Evolutionary conservation across 2,888 invertebrate species (phyloP).

Genomic region (Lymantria monacha): DNA sequence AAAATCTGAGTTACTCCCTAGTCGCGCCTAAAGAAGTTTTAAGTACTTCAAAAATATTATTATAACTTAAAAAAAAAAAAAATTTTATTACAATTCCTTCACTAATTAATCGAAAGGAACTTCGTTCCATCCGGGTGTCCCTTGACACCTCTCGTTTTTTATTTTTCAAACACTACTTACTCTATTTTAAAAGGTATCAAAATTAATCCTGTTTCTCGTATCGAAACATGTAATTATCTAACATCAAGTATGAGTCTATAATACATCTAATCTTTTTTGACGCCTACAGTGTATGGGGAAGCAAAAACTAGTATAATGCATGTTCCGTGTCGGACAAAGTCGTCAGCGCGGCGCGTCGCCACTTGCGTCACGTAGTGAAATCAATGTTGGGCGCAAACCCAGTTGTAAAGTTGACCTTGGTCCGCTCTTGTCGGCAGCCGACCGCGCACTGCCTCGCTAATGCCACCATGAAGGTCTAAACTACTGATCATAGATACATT

Average conservation of each 20-base stretch:
- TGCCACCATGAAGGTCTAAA: slow-evolving; percentile 34
- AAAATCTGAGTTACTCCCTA: too few species aligned
- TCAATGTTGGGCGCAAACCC: slow-evolving; percentile 66
- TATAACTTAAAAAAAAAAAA: too few species aligned
- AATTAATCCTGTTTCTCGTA: slow-evolving; percentile 26
- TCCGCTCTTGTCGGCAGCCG: slow-evolving; percentile 35
- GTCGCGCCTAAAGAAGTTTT: too few species aligned
- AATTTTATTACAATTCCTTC: too few species aligned
- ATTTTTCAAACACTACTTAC: too few species aligned
- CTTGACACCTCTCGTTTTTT: too few species aligned
- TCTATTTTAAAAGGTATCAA: background rate
- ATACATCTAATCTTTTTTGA: slow-evolving; percentile 36
- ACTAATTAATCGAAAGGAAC: too few species aligned
- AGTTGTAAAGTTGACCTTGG: slow-evolving; percentile 78
- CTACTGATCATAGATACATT: slow-evolving; percentile 19
- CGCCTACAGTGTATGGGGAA: slow-evolving; percentile 42
- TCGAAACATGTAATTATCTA: slow-evolving; percentile 37
- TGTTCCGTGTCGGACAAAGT: slow-evolving; percentile 42
- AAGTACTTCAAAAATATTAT: too few species aligned
- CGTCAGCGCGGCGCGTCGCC: slow-evolving; percentile 40
- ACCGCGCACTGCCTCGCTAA: slow-evolving; percentile 20
- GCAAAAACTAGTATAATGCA: slow-evolving; percentile 55
- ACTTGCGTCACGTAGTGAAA: slow-evolving; percentile 70
- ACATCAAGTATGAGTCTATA: slow-evolving; percentile 31
- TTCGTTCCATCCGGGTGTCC: too few species aligned